These are phyloP conservation scores for Oceanodroma tethys DNA, from an alignment of 2,113 vertebrate genomes.

Conservation along the genomic window DNA sequence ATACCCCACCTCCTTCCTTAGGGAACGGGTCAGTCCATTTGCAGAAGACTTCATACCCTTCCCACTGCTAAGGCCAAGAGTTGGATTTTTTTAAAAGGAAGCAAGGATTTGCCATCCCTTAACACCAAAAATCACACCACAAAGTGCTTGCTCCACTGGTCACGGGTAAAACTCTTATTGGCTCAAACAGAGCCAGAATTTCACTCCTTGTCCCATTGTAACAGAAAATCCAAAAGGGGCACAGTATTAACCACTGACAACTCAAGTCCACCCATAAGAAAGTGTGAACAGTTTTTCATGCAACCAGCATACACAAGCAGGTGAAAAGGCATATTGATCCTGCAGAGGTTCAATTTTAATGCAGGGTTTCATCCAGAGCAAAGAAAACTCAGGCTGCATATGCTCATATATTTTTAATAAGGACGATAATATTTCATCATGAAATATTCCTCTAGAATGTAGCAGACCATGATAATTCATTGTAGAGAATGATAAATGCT, in stretches of 20 bases:
- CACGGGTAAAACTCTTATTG: background rate
- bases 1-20: background rate
- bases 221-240: background rate
- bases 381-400: background rate
- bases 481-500: background rate
- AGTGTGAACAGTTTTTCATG: background rate
- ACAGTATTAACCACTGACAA: background rate
- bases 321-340: background rate
- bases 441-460: background rate
- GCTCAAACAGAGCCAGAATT: background rate
- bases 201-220: background rate
- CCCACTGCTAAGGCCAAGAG: background rate
- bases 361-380: background rate
- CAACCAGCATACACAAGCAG: background rate
- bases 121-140: background rate
- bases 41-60: background rate
- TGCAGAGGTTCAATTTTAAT: background rate
- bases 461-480: background rate
- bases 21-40: background rate
- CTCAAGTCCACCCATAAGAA: background rate
- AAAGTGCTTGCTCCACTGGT: background rate
- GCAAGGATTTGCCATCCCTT: background rate
- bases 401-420: background rate
- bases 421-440: background rate
- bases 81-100: background rate